Evolutionary conservation across 2,797 vertebrate species (phyloP), one percentile per base, ranked within the genome.

Genomic region (Etheostoma nigrum): DNA sequence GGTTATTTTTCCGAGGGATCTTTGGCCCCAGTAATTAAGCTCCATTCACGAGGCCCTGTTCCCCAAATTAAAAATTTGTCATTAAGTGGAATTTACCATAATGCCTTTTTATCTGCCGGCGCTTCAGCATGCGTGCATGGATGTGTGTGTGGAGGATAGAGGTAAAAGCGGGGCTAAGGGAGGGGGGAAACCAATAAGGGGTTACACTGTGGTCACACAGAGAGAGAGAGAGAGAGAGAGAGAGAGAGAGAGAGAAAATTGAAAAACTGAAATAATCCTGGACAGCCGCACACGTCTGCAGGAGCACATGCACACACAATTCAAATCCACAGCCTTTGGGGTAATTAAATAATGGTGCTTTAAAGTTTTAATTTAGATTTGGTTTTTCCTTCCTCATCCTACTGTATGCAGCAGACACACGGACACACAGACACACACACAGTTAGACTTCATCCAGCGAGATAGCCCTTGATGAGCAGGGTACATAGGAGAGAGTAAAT

Each of bases 71-170:
- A 98, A 98, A 98, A 97, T 96, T 95, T 97, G 97, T 98, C 97
- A 98, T 99, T 97, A 98, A 99, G 97, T 98, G 95, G 97, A 98
- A 97, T 98, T 98, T 97, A 97, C 96, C 96, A 98, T 98, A 98
- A 98, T 99, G 97, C 97, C 96, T 97, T 98, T 99, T 98, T 99
- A 99, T 99, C 98, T 98, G 96, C 95, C 94, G 96, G 97, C 97
- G 96, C 93, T 97, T 97, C 95, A 95, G 95, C 95, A 84, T 92
- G 88, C 90, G 92, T 94, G 95, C 93, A 91, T 21, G 36, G 2
- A 40, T 40, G 13, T 44, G 81, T 87, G 81, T 84, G 95, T 95
- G 93, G 59, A 74, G 78, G 83, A 81, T 72, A 70, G 81, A 78
- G 70, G 78, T 86, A 72, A 86, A 87, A 86, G 82, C 79, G 83